Base-by-base conservation (phyloP, 1,140 invertebrate genomes). In the Formica exsecta region DNA sequence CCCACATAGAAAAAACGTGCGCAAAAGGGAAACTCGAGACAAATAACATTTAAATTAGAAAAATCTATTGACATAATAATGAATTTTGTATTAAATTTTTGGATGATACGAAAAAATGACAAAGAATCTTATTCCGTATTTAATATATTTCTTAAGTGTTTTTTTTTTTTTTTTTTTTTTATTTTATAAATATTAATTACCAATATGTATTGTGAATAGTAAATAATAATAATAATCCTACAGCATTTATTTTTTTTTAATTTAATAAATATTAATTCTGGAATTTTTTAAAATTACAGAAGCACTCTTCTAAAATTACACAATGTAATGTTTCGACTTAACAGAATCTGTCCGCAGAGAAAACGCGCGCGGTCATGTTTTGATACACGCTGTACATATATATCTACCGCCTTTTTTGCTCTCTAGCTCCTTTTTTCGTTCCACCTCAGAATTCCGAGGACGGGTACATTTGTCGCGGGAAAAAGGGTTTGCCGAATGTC, bases 401-500 rank as follows among this genome's bases (percentile, higher is more conserved):
- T 32, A 13, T n/a, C 38, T 19, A 1, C 9, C 6, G n/a, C 38
- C 29, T 61, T 83, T 81, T 83, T 83, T 83, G n/a, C 79, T 48
- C 38, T 57, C 38, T 57, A 22, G 22, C 79, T 73, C 79, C 29
- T 54, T 73, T 83, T 83, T 81, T 81, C 79, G 51, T 83, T 74
- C 68, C 57, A 70, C 68, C 79, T 83, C 68, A 83, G 79, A 83
- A 83, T 83, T 74, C 68, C 79, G 68, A 61, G 68, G 79, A 83
- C 79, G 68, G 79, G 68, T 83, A 83, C 79, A 83, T 83, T 83
- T 74, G 79, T 83, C 79, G 79, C 25, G 79, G 54, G 68, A 74
- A 74, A 83, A 83, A 74, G 79, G 79, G 68, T 83, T 83, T 83
- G 79, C 79, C 79, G 38, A 83, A 83, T 83, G 79, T 83, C 79